Evolutionary conservation across 2,113 vertebrate genomes (phyloP).

Genomic region (Festucalex cinctus): DNA sequence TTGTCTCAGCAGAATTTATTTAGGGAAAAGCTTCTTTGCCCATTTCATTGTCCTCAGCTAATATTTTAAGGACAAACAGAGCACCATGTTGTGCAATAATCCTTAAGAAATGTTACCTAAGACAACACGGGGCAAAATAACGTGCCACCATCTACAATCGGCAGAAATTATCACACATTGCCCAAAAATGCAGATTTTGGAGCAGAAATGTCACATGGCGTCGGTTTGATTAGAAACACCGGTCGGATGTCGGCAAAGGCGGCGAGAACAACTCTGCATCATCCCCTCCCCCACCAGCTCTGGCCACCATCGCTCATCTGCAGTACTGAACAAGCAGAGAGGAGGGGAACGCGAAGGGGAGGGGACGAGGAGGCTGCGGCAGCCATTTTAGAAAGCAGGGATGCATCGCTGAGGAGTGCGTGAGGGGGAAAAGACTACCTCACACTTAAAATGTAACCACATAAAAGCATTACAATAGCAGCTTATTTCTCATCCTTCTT

Average conservation of each 20-base stretch:
- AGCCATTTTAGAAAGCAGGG: conserved; percentile 70
- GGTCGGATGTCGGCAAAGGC: conserved; percentile 17
- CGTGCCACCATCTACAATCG: not conserved
- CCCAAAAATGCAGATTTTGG: not conserved
- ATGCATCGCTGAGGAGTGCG: conserved; percentile 33
- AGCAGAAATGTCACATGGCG: not conserved
- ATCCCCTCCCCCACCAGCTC: conserved; percentile 43
- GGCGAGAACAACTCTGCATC: conserved; percentile 29
- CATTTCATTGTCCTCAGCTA: conserved; percentile 23
- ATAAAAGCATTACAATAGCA: not conserved
- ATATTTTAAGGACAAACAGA: conserved; percentile 24
- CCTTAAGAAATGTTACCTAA: conserved; percentile 43
- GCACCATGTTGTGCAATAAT: conserved; percentile 51
- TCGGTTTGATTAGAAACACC: not conserved
- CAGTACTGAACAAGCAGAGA: conserved; percentile 63
- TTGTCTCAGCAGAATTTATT: too few species aligned
- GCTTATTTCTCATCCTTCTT: conserved; percentile 1
- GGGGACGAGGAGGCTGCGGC: conserved; percentile 54
- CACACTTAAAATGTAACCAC: not conserved
- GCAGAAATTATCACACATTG: not conserved
- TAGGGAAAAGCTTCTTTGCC: conserved; percentile 25
- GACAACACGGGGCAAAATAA: not conserved
- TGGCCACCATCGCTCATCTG: conserved; percentile 60
- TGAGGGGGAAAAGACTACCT: conserved; percentile 1
- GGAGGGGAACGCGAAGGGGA: conserved; percentile 36